Evolutionary conservation across 2,113 vertebrate genomes (phyloP).

Genomic region (Tachysurus vachellii): DNA sequence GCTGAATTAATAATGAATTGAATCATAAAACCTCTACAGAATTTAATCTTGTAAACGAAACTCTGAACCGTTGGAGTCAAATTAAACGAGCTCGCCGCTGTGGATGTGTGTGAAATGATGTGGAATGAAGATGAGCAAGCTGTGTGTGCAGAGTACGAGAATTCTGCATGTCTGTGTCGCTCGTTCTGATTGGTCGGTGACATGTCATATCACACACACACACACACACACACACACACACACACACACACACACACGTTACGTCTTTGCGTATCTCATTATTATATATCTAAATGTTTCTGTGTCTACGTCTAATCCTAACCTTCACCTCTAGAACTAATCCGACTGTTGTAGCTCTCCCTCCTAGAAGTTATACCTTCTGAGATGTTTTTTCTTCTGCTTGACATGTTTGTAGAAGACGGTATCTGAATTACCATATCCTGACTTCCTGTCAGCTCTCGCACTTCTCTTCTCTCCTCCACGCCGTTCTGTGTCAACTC

Average conservation of each 20-base stretch:
- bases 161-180: conserved; percentile 27
- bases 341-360: not conserved
- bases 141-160: conserved; percentile 40
- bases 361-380: not conserved
- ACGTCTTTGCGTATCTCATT: not conserved
- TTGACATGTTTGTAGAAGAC: not conserved
- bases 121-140: not conserved
- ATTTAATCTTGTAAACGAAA: not conserved
- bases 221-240: no score
- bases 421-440: not conserved
- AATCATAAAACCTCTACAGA: not conserved
- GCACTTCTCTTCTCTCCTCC: not conserved
- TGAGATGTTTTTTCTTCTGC: not conserved
- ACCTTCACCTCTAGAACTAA: not conserved
- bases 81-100: not conserved
- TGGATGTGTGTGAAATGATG: not conserved
- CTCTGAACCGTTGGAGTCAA: not conserved
- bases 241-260: not conserved
- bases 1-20: not conserved
- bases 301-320: not conserved
- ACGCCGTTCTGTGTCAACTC: not conserved
- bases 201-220: conserved; percentile 7
- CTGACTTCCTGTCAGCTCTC: not conserved
- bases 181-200: conserved; percentile 42
- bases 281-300: not conserved